Evolutionary conservation across 2,113 vertebrate species (phyloP).

Genomic region (Petaurus breviceps): DNA sequence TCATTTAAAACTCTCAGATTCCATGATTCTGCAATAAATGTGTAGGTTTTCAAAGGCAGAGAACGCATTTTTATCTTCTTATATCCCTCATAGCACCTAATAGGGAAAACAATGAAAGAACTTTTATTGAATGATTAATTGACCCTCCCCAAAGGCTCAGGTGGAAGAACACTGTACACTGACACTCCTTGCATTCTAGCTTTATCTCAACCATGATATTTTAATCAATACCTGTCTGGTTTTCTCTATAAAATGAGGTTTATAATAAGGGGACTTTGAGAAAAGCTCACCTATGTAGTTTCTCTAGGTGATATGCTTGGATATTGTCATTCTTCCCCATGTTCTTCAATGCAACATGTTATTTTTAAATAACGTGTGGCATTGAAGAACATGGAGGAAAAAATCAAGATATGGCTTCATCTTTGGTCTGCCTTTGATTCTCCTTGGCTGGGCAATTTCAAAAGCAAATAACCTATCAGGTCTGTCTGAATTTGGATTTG

Average conservation of each 20-base stretch:
- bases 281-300: not conserved
- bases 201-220: not conserved
- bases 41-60: not conserved
- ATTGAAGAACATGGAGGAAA: not conserved
- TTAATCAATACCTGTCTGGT: not conserved
- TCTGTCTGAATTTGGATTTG: slow-evolving; percentile 2
- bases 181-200: not conserved
- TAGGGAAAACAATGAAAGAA: not conserved
- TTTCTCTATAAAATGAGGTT: not conserved
- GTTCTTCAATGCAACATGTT: too few relatives aligned
- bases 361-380: not conserved
- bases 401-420: not conserved
- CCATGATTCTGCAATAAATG: not conserved
- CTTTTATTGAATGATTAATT: not conserved
- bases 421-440: not conserved
- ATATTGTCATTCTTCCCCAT: not conserved
- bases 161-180: not conserved
- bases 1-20: not conserved
- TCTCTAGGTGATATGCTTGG: not conserved
- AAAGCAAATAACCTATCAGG: not conserved
- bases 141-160: not conserved
- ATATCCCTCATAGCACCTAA: not conserved
- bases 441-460: not conserved
- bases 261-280: not conserved
- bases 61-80: not conserved